Conservation (phyloP, 2,888 invertebrate species). For the Lymantria monacha region DNA sequence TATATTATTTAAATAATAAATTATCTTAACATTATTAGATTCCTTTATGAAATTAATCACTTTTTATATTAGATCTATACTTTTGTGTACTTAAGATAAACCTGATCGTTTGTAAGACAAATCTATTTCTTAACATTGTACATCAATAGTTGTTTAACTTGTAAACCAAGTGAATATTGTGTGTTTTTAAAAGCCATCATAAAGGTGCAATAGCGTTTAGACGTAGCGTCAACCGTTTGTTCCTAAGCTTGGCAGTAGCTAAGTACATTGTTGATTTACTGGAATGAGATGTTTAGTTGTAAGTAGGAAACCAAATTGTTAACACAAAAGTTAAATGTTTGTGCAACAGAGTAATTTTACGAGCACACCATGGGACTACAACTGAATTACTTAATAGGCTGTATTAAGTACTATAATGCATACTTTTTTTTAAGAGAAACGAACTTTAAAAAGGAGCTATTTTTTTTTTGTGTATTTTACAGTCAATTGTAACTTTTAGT, state of each 20-base stretch:
- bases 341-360: constrained; percentile 1
- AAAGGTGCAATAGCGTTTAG: constrained; percentile 50
- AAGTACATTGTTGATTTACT: constrained; percentile 59
- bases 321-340: constrained; percentile 25
- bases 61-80: too few species aligned
- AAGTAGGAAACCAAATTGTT: constrained; percentile 33
- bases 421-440: too few species aligned
- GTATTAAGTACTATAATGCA: too few species aligned
- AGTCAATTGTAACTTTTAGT: too few species aligned
- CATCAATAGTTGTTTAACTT: constrained; percentile 36
- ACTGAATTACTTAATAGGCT: too few species aligned
- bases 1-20: too few species aligned
- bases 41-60: too few species aligned
- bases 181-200: constrained; percentile 53
- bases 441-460: too few species aligned
- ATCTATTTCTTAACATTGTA: constrained; percentile 26
- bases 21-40: too few species aligned
- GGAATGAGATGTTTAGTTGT: constrained; percentile 44
- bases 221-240: constrained; percentile 60
- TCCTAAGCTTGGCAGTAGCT: constrained; percentile 37
- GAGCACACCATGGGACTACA: background rate
- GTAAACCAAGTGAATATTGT: constrained; percentile 46
- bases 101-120: background rate
- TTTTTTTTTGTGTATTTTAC: too few species aligned
- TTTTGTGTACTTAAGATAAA: too few species aligned